Evolutionary conservation across 2,888 invertebrate genomes (phyloP).

Genomic region (Anorthoa munda): DNA sequence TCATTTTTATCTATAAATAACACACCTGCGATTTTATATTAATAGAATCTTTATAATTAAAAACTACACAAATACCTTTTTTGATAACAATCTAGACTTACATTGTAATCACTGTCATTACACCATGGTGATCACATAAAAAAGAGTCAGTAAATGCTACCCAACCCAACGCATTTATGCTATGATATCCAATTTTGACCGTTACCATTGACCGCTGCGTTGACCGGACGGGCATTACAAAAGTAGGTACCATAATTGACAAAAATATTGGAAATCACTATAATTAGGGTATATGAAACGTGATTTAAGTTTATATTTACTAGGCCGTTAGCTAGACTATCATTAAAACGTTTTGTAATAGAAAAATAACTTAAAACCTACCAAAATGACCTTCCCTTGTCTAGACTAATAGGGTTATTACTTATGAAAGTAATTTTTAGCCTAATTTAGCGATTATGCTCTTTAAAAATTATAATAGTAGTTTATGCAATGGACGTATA

Average conservation of each 20-base stretch:
- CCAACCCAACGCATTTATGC: neutral
- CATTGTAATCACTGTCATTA: conserved; percentile 1
- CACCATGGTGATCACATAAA: neutral
- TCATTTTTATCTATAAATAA: neutral
- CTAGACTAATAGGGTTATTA: neutral
- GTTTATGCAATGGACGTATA: too few species aligned
- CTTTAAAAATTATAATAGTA: neutral
- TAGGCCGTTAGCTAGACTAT: too few species aligned
- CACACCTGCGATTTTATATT: neutral
- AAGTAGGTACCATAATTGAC: too few species aligned
- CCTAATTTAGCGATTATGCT: too few species aligned
- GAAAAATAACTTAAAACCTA: neutral
- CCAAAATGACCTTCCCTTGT: neutral
- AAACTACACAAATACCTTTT: conserved; percentile 3
- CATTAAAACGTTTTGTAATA: neutral
- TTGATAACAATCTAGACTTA: conserved; percentile 4
- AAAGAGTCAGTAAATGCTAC: neutral
- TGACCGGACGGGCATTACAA: conserved; percentile 1
- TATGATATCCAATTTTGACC: neutral
- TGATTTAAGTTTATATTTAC: neutral
- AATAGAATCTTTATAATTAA: neutral
- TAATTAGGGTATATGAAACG: neutral
- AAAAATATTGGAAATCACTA: neutral
- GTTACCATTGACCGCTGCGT: neutral
- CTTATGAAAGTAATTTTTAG: neutral